Conservation (phyloP, 92 coral and sea anemone species). For the Porites divaricata region DNA sequence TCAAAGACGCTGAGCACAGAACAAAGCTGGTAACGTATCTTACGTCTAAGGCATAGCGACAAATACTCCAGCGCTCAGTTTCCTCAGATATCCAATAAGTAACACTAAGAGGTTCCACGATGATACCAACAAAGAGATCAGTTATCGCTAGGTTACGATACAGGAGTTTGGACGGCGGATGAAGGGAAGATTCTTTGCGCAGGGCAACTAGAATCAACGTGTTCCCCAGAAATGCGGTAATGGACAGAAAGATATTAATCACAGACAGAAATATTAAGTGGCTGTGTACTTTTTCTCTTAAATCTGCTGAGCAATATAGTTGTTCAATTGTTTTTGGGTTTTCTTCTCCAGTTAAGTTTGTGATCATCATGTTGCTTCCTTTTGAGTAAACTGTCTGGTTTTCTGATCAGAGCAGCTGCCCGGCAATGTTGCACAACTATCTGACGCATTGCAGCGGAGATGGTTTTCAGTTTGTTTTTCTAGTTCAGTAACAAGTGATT, state of each 20-base stretch:
- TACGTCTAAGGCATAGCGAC: not conserved
- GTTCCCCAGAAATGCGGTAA: constrained; percentile 1
- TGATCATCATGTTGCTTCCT: not conserved
- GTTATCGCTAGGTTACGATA: not conserved
- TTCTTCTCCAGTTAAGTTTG: not conserved
- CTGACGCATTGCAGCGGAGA: too few species aligned
- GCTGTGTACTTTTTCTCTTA: not conserved
- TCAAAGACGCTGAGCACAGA: not conserved
- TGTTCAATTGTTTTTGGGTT: not conserved
- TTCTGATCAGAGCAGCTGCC: too few species aligned
- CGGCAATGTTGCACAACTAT: too few species aligned
- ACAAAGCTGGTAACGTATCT: not conserved
- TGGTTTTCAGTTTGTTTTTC: too few species aligned
- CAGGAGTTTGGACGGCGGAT: constrained; percentile 20
- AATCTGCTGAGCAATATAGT: not conserved
- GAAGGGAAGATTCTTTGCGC: not conserved
- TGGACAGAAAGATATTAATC: constrained; percentile 3
- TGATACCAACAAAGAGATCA: not conserved
- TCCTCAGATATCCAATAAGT: not conserved
- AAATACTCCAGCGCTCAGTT: not conserved
- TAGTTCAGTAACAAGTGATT: too few species aligned
- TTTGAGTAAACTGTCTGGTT: too few species aligned
- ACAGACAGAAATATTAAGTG: not conserved
- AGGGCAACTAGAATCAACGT: constrained; percentile 8
- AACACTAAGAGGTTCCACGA: not conserved